Percentiles rank a stretch among this genome's conserved stretches.
Conservation (phyloP, 2,113 vertebrate species). For the Eudyptes chrysolophus region DNA sequence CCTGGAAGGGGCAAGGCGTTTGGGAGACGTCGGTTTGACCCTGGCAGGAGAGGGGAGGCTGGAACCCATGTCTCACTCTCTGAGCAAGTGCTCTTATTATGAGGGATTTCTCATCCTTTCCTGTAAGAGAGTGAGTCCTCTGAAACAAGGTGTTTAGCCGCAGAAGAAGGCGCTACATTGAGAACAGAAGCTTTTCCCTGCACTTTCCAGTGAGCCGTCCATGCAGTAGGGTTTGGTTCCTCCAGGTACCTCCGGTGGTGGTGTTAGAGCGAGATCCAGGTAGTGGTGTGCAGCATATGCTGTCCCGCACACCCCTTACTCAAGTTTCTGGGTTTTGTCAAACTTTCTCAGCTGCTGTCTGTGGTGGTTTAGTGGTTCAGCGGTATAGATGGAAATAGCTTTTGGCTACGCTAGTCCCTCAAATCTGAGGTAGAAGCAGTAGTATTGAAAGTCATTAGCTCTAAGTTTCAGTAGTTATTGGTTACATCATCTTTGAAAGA, state of each 20-base stretch:
- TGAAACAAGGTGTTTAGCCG: not conserved
- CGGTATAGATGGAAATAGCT: not conserved
- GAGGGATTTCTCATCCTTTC: not conserved
- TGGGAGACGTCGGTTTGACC: not conserved
- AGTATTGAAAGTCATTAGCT: not conserved
- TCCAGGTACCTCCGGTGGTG: not conserved
- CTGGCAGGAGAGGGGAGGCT: not conserved
- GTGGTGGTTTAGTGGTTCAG: not conserved
- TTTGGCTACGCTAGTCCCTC: not conserved
- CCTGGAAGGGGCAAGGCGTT: not conserved
- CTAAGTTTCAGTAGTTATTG: not conserved
- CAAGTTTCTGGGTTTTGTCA: not conserved
- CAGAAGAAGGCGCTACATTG: not conserved
- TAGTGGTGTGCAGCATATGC: fast-evolving
- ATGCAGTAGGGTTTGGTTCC: not conserved
- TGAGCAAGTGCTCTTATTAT: not conserved
- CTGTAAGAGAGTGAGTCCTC: not conserved
- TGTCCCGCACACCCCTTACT: not conserved
- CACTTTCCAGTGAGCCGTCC: not conserved
- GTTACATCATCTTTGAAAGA: not conserved
- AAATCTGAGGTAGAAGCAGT: not conserved
- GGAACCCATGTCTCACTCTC: fast-evolving
- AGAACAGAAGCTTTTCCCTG: not conserved
- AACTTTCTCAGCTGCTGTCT: not conserved
- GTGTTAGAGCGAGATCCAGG: not conserved